phyloP scores from a whole-genome alignment of 92 coral and sea anemone species.

The Epizoanthus fatuus region DNA sequence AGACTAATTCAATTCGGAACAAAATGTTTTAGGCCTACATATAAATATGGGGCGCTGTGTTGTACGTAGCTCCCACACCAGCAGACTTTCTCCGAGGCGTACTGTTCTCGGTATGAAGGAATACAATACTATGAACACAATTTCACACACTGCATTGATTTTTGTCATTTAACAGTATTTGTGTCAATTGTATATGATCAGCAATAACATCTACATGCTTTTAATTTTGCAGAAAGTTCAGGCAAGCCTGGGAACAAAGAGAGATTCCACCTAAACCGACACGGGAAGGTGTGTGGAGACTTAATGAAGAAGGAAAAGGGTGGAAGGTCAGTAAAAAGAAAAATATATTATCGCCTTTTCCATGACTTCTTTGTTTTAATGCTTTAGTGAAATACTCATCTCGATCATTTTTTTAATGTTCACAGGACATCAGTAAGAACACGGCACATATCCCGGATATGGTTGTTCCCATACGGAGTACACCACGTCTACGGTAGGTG shows the following conservation, averaged over 20 bases:
- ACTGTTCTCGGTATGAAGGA: too few relatives aligned
- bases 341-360: background rate
- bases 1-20: background rate
- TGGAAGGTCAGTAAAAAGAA: constrained; percentile 20
- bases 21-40: background rate
- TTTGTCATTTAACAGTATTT: background rate
- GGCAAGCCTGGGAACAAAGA: constrained; percentile 20
- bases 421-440: constrained; percentile 28
- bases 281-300: constrained; percentile 24
- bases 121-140: background rate
- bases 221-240: background rate
- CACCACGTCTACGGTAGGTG: constrained; percentile 20
- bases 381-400: background rate
- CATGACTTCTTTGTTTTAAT: background rate
- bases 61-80: too few relatives aligned
- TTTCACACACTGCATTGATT: background rate
- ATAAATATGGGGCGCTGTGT: too few relatives aligned
- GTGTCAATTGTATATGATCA: background rate
- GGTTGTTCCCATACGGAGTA: constrained; percentile 5
- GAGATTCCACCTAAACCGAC: constrained; percentile 7
- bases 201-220: background rate
- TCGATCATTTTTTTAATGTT: background rate
- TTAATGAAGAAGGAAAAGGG: constrained; percentile 10
- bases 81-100: too few relatives aligned
- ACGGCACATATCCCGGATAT: constrained; percentile 28